A percentile compares a stretch with the other conserved stretches of the same genome.
These are phyloP conservation scores for Aquatica leii DNA, from an alignment of 2,888 invertebrate genomes.

Conservation along the genomic window DNA sequence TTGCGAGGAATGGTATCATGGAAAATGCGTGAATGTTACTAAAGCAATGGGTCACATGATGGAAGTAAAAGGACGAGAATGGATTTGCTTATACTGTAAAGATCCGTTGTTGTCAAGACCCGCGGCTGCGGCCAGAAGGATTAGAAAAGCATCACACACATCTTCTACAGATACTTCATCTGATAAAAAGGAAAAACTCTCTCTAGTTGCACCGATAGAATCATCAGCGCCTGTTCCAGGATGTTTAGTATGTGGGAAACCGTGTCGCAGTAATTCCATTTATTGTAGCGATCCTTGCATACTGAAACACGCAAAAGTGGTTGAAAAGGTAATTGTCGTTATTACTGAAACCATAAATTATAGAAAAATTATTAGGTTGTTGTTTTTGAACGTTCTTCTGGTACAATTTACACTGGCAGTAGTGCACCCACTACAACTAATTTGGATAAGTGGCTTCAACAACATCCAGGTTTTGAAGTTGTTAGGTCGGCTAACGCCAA, in stretches of 20 bases:
- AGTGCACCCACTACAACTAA: constrained; percentile 84
- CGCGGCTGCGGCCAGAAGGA: constrained; percentile 56
- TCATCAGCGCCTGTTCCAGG: constrained; percentile 39
- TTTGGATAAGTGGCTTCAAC: constrained; percentile 83
- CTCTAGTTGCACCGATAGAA: constrained; percentile 20
- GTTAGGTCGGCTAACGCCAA: constrained; percentile 66
- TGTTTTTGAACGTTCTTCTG: constrained; percentile 84
- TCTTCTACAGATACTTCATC: constrained; percentile 35
- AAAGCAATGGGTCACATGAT: constrained; percentile 91
- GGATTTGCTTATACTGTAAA: constrained; percentile 89
- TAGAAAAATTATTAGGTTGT: constrained; percentile 62
- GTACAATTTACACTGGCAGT: constrained; percentile 76
- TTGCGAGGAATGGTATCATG: constrained; percentile 98
- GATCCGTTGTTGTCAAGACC: constrained; percentile 55
- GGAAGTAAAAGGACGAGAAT: constrained; percentile 87
- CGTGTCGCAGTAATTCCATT: constrained; percentile 80
- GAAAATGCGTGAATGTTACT: constrained; percentile 94
- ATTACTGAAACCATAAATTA: neutral
- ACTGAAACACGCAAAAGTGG: constrained; percentile 81
- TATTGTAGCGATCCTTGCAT: constrained; percentile 92
- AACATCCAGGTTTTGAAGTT: constrained; percentile 89
- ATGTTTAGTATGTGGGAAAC: constrained; percentile 81
- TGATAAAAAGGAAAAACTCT: constrained; percentile 10
- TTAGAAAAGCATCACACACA: constrained; percentile 56
- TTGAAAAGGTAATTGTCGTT: constrained; percentile 56